These are phyloP conservation scores for Sebastiscus tertius DNA, from an alignment of 2,797 vertebrate genomes.

Conservation along the genomic window DNA sequence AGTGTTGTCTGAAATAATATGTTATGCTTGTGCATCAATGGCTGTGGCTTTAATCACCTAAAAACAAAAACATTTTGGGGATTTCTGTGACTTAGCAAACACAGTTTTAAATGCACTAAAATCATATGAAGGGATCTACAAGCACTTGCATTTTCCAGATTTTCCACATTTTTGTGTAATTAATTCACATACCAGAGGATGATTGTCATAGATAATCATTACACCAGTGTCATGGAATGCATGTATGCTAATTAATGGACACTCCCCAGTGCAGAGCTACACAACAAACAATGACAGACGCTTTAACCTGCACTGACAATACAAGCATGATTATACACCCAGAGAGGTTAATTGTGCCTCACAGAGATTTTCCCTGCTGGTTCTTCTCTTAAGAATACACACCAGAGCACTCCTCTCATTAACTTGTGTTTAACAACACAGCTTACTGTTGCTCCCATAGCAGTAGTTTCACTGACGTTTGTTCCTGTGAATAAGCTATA, in stretches of 20 bases:
- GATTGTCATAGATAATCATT: neutral
- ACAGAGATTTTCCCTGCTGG: neutral
- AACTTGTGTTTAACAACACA: neutral
- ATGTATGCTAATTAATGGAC: neutral
- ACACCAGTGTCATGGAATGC: neutral
- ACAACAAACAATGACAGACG: neutral
- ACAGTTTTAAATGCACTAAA: neutral
- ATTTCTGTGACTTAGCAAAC: neutral
- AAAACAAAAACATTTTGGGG: neutral
- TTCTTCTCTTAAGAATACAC: neutral
- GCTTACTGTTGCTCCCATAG: neutral
- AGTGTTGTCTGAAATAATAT: neutral
- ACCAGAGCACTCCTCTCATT: constrained; percentile 1
- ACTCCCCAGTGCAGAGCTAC: neutral
- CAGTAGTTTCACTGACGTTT: neutral
- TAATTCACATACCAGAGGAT: neutral
- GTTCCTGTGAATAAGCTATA: neutral
- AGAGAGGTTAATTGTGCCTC: constrained; percentile 12
- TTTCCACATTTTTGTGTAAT: neutral
- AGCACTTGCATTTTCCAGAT: neutral
- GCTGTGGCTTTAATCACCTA: neutral
- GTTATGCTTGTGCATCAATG: no score
- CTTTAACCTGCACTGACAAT: constrained; percentile 5
- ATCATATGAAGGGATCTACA: neutral
- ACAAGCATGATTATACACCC: neutral